Percentiles rank a stretch among this genome's conserved stretches.
These are phyloP conservation scores for Rhegmatorhina hoffmannsi DNA, from an alignment of 2,113 vertebrate species.

Conservation along the genomic window DNA sequence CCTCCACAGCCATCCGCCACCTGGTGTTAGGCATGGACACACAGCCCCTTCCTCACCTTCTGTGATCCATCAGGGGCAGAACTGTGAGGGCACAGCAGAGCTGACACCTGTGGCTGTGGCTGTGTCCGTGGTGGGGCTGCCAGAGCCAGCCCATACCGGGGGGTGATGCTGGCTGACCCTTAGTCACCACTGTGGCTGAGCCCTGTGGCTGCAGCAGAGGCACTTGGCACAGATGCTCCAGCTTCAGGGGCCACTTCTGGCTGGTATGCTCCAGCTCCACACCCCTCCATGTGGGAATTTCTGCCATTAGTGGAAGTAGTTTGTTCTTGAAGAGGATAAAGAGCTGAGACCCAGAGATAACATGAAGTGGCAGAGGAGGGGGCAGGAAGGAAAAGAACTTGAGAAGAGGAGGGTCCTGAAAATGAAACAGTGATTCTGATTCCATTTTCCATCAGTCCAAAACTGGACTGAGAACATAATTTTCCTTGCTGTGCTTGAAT, in stretches of 20 bases:
- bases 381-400: not conserved
- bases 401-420: not conserved
- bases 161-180: not conserved
- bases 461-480: not conserved
- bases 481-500: not conserved
- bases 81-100: not conserved
- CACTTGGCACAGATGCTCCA: accelerated
- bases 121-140: not conserved
- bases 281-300: accelerated
- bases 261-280: accelerated
- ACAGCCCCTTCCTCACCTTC: not conserved
- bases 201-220: not conserved
- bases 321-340: not conserved
- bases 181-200: not conserved
- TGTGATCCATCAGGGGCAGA: not conserved
- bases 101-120: accelerated
- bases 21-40: not conserved
- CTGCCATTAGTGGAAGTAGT: accelerated
- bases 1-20: not conserved
- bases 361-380: not conserved
- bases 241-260: accelerated
- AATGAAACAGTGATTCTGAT: not conserved
- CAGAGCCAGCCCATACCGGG: accelerated
- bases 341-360: not conserved
- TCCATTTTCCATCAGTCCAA: not conserved